A percentile compares a stretch with the other conserved stretches of the same genome.
Conservation (phyloP, 2,113 vertebrate species). For the Astur gentilis region DNA sequence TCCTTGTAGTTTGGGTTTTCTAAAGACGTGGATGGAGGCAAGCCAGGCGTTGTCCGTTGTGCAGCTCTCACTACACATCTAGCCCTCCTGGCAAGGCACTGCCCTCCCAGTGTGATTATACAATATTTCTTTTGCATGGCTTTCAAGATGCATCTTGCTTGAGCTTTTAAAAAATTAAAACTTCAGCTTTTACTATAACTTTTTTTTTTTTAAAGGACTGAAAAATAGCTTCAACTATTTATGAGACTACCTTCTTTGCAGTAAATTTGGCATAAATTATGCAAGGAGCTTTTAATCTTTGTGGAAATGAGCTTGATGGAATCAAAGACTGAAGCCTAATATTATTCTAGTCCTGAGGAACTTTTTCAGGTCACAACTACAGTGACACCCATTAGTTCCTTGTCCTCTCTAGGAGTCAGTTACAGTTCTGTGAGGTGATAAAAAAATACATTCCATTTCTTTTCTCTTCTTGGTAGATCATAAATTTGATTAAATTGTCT, state of each 20-base stretch:
- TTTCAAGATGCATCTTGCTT: neutral
- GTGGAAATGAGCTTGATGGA: neutral
- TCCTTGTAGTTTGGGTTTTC: neutral
- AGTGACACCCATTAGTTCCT: neutral
- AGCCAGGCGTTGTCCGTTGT: neutral
- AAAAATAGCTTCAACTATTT: neutral
- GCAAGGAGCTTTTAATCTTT: neutral
- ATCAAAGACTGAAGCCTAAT: neutral
- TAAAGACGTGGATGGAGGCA: neutral
- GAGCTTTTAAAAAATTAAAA: neutral
- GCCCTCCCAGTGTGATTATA: neutral
- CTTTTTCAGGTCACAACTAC: neutral
- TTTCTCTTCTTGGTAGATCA: neutral
- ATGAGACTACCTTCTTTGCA: neutral
- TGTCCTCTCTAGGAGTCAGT: neutral
- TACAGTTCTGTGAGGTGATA: neutral
- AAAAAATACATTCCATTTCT: neutral
- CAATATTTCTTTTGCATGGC: neutral
- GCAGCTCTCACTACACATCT: neutral
- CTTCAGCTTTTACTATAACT: neutral
- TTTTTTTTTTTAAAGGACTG: neutral
- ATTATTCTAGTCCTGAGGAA: neutral
- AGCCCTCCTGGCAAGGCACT: neutral
- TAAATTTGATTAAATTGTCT: neutral
- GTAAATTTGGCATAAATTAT: neutral